phyloP scores from a whole-genome alignment of 2,113 vertebrate species.

The Mugil cephalus region DNA sequence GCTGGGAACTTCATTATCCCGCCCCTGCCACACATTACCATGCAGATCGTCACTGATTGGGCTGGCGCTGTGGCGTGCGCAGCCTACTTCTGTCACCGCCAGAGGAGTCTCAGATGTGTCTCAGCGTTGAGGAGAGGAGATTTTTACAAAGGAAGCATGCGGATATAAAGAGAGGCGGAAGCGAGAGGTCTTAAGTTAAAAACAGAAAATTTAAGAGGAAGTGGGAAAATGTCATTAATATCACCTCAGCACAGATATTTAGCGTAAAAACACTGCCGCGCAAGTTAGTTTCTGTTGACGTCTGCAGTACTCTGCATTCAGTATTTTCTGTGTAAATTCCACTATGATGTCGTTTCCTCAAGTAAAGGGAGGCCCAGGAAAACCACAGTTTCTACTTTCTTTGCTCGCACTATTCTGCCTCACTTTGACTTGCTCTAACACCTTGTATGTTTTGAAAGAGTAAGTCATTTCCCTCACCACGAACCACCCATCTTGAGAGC shows the following conservation, averaged over 20 bases:
- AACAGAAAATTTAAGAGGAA: slow-evolving; percentile 53
- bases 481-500: slow-evolving; percentile 71
- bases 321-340: slow-evolving; percentile 64
- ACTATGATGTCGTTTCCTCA: slow-evolving; percentile 59
- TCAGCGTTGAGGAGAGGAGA: slow-evolving; percentile 74
- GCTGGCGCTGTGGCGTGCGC: slow-evolving; percentile 82
- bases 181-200: slow-evolving; percentile 50
- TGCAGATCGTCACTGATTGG: slow-evolving; percentile 96
- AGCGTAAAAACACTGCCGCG: slow-evolving; percentile 1
- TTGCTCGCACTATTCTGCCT: slow-evolving; percentile 51
- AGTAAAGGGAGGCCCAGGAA: slow-evolving; percentile 59
- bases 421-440: slow-evolving; percentile 65
- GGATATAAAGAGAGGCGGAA: slow-evolving; percentile 41
- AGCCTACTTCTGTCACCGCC: slow-evolving; percentile 96
- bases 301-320: slow-evolving; percentile 40
- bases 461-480: slow-evolving; percentile 62
- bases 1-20: slow-evolving; percentile 99
- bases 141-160: not conserved
- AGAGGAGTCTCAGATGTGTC: slow-evolving; percentile 88
- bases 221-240: slow-evolving; percentile 47
- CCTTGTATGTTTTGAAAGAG: slow-evolving; percentile 71
- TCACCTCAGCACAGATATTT: slow-evolving; percentile 34
- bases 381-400: slow-evolving; percentile 72
- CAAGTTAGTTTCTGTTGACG: slow-evolving; percentile 55
- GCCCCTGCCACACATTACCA: slow-evolving; percentile 97